These are phyloP conservation scores for Antennarius maculatus DNA, from an alignment of 2,797 vertebrate species.

Conservation along the genomic window DNA sequence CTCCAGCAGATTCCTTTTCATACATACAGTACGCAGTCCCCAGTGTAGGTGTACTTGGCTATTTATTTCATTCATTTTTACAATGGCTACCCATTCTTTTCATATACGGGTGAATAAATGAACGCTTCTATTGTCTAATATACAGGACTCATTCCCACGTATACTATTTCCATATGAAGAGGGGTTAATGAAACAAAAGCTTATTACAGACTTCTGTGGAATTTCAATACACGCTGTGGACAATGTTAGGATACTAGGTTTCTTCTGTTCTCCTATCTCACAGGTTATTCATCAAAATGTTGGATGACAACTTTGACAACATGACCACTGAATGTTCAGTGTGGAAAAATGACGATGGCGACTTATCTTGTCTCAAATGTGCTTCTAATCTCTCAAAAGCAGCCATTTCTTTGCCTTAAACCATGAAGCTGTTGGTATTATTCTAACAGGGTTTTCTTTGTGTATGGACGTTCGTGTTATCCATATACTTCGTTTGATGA, in stretches of 20 bases:
- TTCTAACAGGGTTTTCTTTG: slow-evolving; percentile 18
- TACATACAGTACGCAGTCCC: slow-evolving; percentile 14
- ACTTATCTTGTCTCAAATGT: slow-evolving; percentile 60
- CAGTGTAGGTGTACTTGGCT: slow-evolving; percentile 17
- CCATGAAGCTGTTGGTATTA: slow-evolving; percentile 29
- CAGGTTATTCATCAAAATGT: slow-evolving; percentile 87
- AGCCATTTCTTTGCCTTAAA: slow-evolving; percentile 36
- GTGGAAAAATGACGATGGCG: slow-evolving; percentile 65
- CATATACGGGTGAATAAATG: slow-evolving; percentile 9
- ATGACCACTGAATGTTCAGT: slow-evolving; percentile 82
- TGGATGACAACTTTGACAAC: slow-evolving; percentile 86
- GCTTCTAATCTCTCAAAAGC: slow-evolving; percentile 59
- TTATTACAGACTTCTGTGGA: slow-evolving; percentile 56
- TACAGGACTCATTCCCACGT: slow-evolving; percentile 13
- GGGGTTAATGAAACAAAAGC: slow-evolving; percentile 61
- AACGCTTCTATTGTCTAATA: slow-evolving; percentile 22
- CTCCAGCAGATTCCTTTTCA: slow-evolving; percentile 24
- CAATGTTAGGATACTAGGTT: slow-evolving; percentile 45
- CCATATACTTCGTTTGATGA: slow-evolving; percentile 30
- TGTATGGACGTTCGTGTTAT: slow-evolving; percentile 41
- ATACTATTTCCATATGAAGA: slow-evolving; percentile 60
- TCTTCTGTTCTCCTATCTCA: slow-evolving; percentile 74
- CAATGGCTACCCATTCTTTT: slow-evolving; percentile 7
- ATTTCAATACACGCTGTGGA: slow-evolving; percentile 51
- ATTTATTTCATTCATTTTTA: slow-evolving; percentile 25